Evolutionary conservation across 2,888 invertebrate genomes (phyloP), one percentile per base, ranked within the genome.

Genomic region (Megaustenia siamemsis): DNA sequence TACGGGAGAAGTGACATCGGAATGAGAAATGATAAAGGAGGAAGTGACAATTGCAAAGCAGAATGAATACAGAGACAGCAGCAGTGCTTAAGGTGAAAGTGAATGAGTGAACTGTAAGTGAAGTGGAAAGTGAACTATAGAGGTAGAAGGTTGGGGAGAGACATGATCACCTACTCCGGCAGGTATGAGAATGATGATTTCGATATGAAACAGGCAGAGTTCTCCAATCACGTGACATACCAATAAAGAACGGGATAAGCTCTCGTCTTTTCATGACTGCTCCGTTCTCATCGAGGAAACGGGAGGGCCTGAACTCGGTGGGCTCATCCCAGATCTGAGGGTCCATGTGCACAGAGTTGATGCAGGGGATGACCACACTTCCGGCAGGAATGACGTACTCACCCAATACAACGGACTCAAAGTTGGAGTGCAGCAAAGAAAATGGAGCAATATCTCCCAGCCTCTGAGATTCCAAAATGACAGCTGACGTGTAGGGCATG

Each of bases 331-430:
- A 93, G 66, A 91, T 89, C 63, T 89, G 90, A 0, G 89, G 86
- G 82, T 92, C 92, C 35, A 86, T 86, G 85, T 92, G 92, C 10
- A 90, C 91, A 0, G 92, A 90, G 79, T 90, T 89, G 0, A 92
- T 77, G 80, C 92, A 92, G 24, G 91, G 90, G 3, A 92, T 88
- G 3, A 93, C 87, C 35, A 91, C 88, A 18, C 90, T 84, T 21
- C 89, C 90, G 75, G 89, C 88, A 12, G 91, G 90, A 38, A 91
- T 90, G 21, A 77, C 82, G 40, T 89, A 92, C 40, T 88, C 88
- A 15, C 86, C 81, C 40, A 93, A 75, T 8, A 84, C 76, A 21
- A 90, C 90, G 38, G 90, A 89, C 32, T 85, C 81, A 15, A 81
- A 71, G 18, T 90, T 87, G 10, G 90, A 88, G 77, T 91, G 91